Evolutionary conservation across 1,140 invertebrate genomes (phyloP).

Genomic region (Cotesia typhae): DNA sequence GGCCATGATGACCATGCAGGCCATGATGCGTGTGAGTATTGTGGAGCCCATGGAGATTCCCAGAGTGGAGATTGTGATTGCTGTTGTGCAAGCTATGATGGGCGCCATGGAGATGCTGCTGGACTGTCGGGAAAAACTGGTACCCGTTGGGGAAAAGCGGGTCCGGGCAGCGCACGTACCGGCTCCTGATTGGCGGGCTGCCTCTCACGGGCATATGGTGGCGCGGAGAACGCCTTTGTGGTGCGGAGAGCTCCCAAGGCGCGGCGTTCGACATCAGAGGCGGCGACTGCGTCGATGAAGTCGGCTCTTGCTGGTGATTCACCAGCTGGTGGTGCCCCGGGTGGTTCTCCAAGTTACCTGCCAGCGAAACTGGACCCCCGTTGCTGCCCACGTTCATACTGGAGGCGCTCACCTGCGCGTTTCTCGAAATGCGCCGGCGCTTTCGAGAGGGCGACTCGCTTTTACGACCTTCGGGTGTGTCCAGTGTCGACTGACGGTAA

Average conservation of each 20-base stretch:
- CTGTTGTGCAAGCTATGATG: slow-evolving; percentile 50
- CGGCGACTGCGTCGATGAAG: slow-evolving; percentile 54
- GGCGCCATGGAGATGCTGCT: slow-evolving; percentile 48
- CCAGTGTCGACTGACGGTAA: slow-evolving; percentile 62
- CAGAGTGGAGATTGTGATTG: slow-evolving; percentile 54
- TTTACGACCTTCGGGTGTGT: slow-evolving; percentile 62
- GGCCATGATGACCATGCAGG: too few relatives aligned
- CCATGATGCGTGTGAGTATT: slow-evolving; percentile 44
- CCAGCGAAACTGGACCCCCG: too few relatives aligned
- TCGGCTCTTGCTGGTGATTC: slow-evolving; percentile 43
- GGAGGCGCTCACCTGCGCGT: slow-evolving; percentile 57
- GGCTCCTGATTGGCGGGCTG: slow-evolving; percentile 54
- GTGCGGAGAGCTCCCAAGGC: slow-evolving; percentile 56
- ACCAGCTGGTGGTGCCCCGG: too few relatives aligned
- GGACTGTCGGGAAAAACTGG: slow-evolving; percentile 53
- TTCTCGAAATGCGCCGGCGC: slow-evolving; percentile 60
- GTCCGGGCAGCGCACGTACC: slow-evolving; percentile 56
- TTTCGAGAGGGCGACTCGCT: slow-evolving; percentile 61
- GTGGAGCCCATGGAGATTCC: slow-evolving; percentile 45
- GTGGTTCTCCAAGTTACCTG: too few relatives aligned
- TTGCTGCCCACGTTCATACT: too few relatives aligned
- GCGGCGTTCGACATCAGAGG: slow-evolving; percentile 50
- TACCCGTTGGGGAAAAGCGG: slow-evolving; percentile 48
- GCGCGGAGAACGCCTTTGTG: slow-evolving; percentile 55
- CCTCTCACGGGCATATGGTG: slow-evolving; percentile 57